Percentiles rank a stretch among this genome's conserved stretches.
These are phyloP conservation scores for Morpho achilles DNA, from an alignment of 2,888 invertebrate genomes.

Conservation along the genomic window DNA sequence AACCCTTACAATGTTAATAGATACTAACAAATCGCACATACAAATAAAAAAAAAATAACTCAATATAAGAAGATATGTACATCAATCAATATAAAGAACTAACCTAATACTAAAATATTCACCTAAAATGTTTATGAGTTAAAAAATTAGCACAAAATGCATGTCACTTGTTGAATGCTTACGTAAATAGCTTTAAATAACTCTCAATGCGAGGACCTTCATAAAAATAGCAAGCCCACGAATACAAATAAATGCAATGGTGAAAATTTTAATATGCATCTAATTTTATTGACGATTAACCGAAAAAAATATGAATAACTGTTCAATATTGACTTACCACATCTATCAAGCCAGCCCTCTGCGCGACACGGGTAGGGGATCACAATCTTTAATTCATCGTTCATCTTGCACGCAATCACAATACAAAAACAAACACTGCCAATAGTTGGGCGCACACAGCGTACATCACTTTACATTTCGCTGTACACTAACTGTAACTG, in stretches of 20 bases:
- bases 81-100: not conserved
- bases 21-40: too few relatives aligned
- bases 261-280: slow-evolving; percentile 12
- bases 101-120: too few relatives aligned
- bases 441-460: slow-evolving; percentile 28
- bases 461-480: slow-evolving; percentile 48
- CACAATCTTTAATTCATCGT: slow-evolving; percentile 46
- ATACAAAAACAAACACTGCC: slow-evolving; percentile 38
- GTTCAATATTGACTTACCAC: slow-evolving; percentile 49
- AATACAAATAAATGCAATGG: slow-evolving; percentile 19
- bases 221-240: slow-evolving; percentile 33
- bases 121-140: not conserved
- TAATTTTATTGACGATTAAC: not conserved
- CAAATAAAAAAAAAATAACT: too few relatives aligned
- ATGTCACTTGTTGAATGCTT: slow-evolving; percentile 36
- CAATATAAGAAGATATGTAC: too few relatives aligned
- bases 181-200: slow-evolving; percentile 64
- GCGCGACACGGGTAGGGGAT: slow-evolving; percentile 69
- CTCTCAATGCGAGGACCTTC: slow-evolving; percentile 40
- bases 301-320: too few relatives aligned
- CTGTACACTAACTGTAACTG: slow-evolving; percentile 34
- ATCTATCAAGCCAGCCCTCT: slow-evolving; percentile 72
- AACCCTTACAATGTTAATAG: too few relatives aligned
- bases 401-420: slow-evolving; percentile 55
- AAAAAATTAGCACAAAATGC: slow-evolving; percentile 42